Base-by-base conservation (phyloP, 2,113 vertebrate species). In the Lycocorax pyrrhopterus region DNA sequence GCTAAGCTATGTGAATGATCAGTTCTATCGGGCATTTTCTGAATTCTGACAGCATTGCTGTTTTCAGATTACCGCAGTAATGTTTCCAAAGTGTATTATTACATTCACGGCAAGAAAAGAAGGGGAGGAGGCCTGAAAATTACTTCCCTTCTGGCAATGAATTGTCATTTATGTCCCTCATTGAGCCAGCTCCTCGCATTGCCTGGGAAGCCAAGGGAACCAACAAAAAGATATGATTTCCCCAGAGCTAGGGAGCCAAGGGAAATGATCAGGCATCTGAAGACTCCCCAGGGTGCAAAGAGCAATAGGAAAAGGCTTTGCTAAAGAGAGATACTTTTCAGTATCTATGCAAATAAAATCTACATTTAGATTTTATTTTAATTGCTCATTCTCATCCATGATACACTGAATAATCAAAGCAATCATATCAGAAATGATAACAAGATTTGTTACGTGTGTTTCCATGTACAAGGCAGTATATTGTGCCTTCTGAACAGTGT, bases 211-310 rank as follows among this genome's bases (percentile, higher is more conserved):
- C 67, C 76, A 92, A 96, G 92, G 79, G 80, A 97, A 39, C 83
- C 55, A 94, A 68, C 76, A 94, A 77, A 95, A 93, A 92, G n/a
- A 89, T 73, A 86, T 69, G 41, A 96, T 96, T 96, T 97, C 96
- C 94, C 90, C 77, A 89, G 90, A 94, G 92, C 49, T 66, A 29
- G 7, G 46, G 58, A 51, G 41, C 80, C 96, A 88, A 94, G 94
- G 83, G 93, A 95, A 95, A 95, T 62, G 80, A 94, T 95, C 86
- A 92, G 52, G 52, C 64, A 90, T 84, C 74, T 71, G 81, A 94
- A 87, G 67, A n/a, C 51, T 96, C 90, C 72, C 86, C 68, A 67
- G 82, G 49, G 94, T 90, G 32, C 82, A 92, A 96, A 95, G 16
- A 94, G 89, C 62, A 96, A 94, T 69, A 95, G 93, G 62, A 87